phyloP scores from a whole-genome alignment of 2,888 invertebrate genomes.

The Matsumyia berberina region DNA sequence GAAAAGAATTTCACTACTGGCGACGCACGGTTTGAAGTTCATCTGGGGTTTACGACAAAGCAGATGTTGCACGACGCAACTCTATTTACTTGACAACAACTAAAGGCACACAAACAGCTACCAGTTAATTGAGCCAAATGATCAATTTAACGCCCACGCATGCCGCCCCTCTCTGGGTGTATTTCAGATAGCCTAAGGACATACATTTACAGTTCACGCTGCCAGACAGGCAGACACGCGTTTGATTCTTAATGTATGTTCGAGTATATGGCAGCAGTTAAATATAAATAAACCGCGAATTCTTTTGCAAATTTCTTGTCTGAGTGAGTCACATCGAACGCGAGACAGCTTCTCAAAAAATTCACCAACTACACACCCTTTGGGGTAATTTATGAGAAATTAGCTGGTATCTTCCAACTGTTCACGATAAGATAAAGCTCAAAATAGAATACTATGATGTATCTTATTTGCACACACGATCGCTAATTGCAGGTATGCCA shows the following conservation, averaged over 20 bases:
- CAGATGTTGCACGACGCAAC: conserved; percentile 37
- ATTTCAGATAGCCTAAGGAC: conserved; percentile 61
- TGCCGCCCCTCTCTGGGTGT: conserved; percentile 38
- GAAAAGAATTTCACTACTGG: conserved; percentile 3
- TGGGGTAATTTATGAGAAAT: conserved; percentile 19
- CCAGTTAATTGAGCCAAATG: conserved; percentile 54
- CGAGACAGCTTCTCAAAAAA: conserved; percentile 49
- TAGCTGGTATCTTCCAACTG: conserved; percentile 24
- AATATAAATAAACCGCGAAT: conserved; percentile 69
- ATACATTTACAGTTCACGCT: conserved; percentile 53
- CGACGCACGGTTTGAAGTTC: background rate
- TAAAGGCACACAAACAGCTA: conserved; percentile 34
- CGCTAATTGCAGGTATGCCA: conserved; percentile 22
- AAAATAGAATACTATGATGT: conserved; percentile 41
- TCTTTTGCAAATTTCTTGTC: conserved; percentile 64
- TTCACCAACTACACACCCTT: conserved; percentile 28
- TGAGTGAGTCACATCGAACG: conserved; percentile 55
- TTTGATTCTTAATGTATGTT: conserved; percentile 44
- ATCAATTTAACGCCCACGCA: conserved; percentile 63
- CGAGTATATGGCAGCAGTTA: conserved; percentile 51
- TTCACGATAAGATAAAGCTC: conserved; percentile 46
- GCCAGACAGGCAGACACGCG: conserved; percentile 68
- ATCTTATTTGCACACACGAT: conserved; percentile 51
- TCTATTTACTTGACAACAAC: conserved; percentile 48
- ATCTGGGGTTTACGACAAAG: conserved; percentile 36